A percentile compares a stretch with the other conserved stretches of the same genome.
These are phyloP conservation scores for Mus spicilegus DNA, from an alignment of 2,113 vertebrate species.

Conservation along the genomic window DNA sequence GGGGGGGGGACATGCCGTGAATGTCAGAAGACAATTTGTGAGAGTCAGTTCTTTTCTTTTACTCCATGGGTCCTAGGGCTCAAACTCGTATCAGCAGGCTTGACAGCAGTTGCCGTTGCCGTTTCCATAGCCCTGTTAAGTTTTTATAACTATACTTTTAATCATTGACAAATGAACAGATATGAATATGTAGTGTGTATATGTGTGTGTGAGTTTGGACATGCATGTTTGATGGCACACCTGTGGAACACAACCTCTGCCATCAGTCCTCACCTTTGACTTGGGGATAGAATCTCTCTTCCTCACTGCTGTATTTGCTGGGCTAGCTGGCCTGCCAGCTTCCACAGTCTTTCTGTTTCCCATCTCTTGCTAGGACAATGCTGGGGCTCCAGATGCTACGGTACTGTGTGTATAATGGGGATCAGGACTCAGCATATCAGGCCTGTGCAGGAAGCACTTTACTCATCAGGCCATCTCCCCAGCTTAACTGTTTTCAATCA, in stretches of 20 bases:
- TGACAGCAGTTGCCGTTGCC: not conserved
- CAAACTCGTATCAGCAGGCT: not conserved
- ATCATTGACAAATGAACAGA: not conserved
- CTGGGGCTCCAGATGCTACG: not conserved
- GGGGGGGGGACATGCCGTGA: not conserved
- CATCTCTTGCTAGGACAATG: not conserved
- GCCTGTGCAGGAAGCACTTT: not conserved
- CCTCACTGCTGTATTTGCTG: not conserved
- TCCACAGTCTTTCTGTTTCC: not conserved
- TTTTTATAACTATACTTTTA: not conserved
- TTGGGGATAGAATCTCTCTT: not conserved
- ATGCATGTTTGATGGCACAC: not conserved
- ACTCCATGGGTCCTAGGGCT: not conserved
- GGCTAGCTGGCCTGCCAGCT: not conserved
- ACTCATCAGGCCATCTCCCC: not conserved
- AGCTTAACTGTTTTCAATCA: not conserved
- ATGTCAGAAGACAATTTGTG: not conserved
- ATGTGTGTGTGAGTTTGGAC: not conserved
- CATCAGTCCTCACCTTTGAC: not conserved
- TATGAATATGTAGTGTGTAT: not conserved
- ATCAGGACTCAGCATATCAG: not conserved
- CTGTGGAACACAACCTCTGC: not conserved
- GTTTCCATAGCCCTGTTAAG: not conserved
- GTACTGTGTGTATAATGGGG: not conserved
- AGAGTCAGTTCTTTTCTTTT: not conserved